Evolutionary conservation across 2,113 vertebrate species (phyloP).

Genomic region (Megaceryle maxima): DNA sequence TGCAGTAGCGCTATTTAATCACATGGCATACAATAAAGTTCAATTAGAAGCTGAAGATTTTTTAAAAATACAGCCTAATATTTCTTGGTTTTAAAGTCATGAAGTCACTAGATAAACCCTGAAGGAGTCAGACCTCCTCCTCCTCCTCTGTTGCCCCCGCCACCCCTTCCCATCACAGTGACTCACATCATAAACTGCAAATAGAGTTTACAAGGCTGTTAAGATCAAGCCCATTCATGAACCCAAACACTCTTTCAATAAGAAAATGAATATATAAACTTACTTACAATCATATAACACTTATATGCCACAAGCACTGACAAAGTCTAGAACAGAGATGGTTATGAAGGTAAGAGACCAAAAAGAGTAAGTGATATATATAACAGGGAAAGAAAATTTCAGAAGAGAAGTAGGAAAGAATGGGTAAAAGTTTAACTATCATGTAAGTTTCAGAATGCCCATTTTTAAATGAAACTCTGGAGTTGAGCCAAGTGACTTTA

Average conservation of each 20-base stretch:
- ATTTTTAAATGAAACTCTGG: background rate
- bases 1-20: background rate
- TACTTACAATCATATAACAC: background rate
- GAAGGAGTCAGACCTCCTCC: background rate
- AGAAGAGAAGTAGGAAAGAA: background rate
- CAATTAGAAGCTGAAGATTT: background rate
- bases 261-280: background rate
- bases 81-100: background rate
- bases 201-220: background rate
- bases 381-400: background rate
- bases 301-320: background rate
- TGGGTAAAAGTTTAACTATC: background rate
- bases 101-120: background rate
- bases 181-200: background rate
- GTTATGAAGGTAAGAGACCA: background rate
- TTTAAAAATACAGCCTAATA: background rate
- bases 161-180: background rate
- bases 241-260: background rate
- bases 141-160: background rate
- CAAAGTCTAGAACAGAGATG: background rate
- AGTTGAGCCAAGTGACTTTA: background rate
- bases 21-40: background rate
- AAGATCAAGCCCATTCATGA: background rate
- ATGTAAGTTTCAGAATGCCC: background rate
- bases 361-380: background rate